Conservation (phyloP, 2,888 invertebrate species). For the Xiphydria camelus region DNA sequence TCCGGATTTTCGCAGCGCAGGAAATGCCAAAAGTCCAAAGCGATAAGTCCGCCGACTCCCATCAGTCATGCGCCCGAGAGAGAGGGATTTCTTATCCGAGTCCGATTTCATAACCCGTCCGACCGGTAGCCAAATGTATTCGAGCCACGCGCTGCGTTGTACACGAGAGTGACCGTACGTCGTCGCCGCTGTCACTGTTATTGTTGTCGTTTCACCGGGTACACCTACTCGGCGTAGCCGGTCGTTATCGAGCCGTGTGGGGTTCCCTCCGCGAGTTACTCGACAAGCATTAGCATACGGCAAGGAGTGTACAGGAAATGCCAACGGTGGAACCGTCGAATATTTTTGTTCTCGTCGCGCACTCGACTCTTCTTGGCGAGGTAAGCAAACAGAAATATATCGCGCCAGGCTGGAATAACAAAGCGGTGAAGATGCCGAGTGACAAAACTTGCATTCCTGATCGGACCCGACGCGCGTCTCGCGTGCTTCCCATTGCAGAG, state of each 20-base stretch:
- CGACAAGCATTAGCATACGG: slow-evolving; percentile 24
- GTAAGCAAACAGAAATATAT: slow-evolving; percentile 3
- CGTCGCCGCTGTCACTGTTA: too few relatives aligned
- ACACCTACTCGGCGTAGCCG: neutral
- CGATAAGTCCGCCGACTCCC: too few relatives aligned
- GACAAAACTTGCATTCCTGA: neutral
- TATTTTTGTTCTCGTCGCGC: slow-evolving; percentile 12
- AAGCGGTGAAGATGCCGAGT: neutral
- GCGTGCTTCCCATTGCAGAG: slow-evolving; percentile 1
- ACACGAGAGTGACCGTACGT: too few relatives aligned
- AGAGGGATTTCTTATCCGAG: too few relatives aligned
- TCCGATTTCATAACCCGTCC: neutral
- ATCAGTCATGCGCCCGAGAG: too few relatives aligned
- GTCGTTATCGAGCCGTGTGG: neutral
- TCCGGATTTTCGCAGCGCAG: too few relatives aligned
- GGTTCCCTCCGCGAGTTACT: slow-evolving; percentile 12
- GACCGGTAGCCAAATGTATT: slow-evolving; percentile 1
- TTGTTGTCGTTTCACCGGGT: neutral
- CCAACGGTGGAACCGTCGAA: slow-evolving; percentile 26
- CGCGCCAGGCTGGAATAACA: neutral
- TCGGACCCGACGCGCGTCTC: neutral
- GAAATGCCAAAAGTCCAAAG: too few relatives aligned
- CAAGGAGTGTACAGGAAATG: slow-evolving; percentile 32
- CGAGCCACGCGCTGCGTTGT: neutral
- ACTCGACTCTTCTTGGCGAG: too few relatives aligned